Percentiles rank a stretch among this genome's conserved stretches.
phyloP scores from a whole-genome alignment of 2,797 vertebrate genomes.

The Mus minutoides region DNA sequence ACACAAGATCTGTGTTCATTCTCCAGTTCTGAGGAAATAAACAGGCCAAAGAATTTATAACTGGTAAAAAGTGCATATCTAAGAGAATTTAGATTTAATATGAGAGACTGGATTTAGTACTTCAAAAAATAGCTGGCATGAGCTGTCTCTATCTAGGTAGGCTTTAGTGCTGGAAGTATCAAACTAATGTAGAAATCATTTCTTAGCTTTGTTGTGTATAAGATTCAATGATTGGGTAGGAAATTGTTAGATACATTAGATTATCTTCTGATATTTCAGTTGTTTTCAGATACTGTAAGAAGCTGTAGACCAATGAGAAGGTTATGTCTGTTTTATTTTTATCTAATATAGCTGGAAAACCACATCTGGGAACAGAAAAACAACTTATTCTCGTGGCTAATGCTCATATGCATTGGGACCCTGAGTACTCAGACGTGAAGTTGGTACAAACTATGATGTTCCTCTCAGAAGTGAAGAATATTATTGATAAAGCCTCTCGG shows the following conservation, averaged over 20 bases:
- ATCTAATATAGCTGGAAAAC: conserved; percentile 91
- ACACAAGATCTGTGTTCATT: not conserved
- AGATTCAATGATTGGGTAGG: not conserved
- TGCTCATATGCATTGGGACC: conserved; percentile 99
- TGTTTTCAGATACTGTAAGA: conserved; percentile 2
- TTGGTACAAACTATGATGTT: conserved; percentile 99
- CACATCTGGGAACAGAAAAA: conserved; percentile 95
- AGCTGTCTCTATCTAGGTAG: not conserved
- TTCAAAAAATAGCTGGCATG: not conserved
- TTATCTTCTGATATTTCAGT: not conserved
- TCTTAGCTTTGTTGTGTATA: not conserved
- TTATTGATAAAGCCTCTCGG: conserved; percentile 97
- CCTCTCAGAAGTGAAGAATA: conserved; percentile 98
- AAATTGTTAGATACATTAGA: not conserved
- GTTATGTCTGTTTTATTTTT: conserved; percentile 64
- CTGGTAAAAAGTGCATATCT: not conserved
- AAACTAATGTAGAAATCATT: not conserved
- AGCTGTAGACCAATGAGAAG: not conserved
- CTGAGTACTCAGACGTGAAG: conserved; percentile 98
- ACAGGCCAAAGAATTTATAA: not conserved
- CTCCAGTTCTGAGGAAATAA: not conserved
- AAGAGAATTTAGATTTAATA: conserved; percentile 20
- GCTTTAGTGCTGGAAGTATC: not conserved
- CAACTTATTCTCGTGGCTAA: conserved; percentile 97
- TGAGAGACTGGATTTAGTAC: not conserved